phyloP scores from a whole-genome alignment of 2,113 vertebrate genomes.

The Maccullochella peelii region DNA sequence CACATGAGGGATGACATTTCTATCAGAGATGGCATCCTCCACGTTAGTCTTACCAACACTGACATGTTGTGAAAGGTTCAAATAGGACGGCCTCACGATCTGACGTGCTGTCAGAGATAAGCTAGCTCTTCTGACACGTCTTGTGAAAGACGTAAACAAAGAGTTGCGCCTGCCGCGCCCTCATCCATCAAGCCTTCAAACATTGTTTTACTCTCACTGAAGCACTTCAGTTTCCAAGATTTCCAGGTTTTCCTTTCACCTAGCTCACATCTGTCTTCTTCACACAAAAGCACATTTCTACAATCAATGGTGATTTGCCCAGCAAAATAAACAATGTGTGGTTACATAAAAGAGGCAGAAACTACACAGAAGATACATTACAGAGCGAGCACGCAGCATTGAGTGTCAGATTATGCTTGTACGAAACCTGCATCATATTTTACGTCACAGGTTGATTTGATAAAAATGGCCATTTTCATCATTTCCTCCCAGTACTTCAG shows the following conservation, averaged over 20 bases:
- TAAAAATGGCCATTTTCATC: not conserved
- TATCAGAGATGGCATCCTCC: conserved; percentile 38
- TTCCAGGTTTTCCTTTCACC: conserved; percentile 34
- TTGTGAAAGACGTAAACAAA: conserved; percentile 53
- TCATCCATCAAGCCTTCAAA: conserved; percentile 63
- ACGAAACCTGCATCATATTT: not conserved
- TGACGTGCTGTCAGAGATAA: conserved; percentile 50
- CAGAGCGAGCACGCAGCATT: not conserved
- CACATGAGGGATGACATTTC: not conserved
- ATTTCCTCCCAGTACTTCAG: not conserved
- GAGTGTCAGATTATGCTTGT: not conserved
- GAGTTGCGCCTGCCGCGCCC: not conserved
- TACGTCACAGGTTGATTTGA: not conserved
- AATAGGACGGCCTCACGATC: conserved; percentile 24
- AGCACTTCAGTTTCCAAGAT: conserved; percentile 19
- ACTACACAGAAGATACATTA: not conserved
- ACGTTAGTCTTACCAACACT: conserved; percentile 13
- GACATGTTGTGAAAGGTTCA: conserved; percentile 34
- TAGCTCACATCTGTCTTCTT: conserved; percentile 40
- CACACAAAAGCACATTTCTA: conserved; percentile 37
- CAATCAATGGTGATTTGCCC: conserved; percentile 46
- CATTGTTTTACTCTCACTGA: conserved; percentile 36
- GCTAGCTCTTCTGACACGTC: conserved; percentile 33
- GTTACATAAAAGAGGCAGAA: not conserved
- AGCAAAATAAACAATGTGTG: conserved; percentile 35